Evolutionary conservation across 1,140 invertebrate species (phyloP).

Genomic region (Anoplophora glabripennis): DNA sequence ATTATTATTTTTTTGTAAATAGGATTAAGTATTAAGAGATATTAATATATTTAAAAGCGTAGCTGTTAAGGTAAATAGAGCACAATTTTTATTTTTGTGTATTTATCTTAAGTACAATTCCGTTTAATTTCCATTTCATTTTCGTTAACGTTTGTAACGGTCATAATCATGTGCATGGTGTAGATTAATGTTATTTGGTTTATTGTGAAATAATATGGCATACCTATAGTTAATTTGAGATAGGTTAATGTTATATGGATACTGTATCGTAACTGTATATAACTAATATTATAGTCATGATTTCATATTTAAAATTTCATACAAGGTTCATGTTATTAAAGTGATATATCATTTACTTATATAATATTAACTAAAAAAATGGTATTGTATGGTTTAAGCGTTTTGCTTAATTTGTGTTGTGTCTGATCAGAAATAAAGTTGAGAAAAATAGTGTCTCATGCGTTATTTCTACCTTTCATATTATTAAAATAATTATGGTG

Average conservation of each 20-base stretch:
- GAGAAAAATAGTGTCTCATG: background rate
- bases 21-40: background rate
- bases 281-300: constrained; percentile 9
- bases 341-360: constrained; percentile 1
- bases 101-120: constrained; percentile 6
- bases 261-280: constrained; percentile 16
- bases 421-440: constrained; percentile 12
- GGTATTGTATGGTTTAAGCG: constrained; percentile 7
- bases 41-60: constrained; percentile 9
- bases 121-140: background rate
- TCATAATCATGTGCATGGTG: background rate
- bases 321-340: constrained; percentile 5
- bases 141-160: background rate
- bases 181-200: constrained; percentile 5
- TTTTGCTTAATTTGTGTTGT: constrained; percentile 20
- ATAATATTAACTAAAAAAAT: background rate
- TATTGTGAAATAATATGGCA: constrained; percentile 2
- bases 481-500: too few species aligned
- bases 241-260: constrained; percentile 7
- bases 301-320: constrained; percentile 10
- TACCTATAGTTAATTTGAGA: background rate
- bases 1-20: constrained; percentile 4
- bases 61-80: background rate
- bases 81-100: background rate
- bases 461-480: too few species aligned